These are phyloP conservation scores for Rhea americana DNA, from an alignment of 2,113 vertebrate species.

Conservation along the genomic window DNA sequence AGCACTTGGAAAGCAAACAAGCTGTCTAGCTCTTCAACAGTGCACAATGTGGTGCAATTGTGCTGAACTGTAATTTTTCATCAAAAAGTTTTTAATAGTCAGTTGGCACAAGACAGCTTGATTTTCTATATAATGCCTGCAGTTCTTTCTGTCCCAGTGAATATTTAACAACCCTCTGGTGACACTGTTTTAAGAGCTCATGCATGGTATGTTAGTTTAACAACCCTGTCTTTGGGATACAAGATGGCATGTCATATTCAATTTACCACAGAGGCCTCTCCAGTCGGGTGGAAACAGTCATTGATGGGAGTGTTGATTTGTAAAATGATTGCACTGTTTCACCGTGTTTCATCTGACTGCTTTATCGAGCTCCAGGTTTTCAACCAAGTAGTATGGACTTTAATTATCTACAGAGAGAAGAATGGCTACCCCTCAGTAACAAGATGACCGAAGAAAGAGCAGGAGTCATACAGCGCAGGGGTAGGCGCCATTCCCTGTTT, in stretches of 20 bases:
- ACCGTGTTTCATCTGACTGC: not conserved
- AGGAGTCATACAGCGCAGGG: not conserved
- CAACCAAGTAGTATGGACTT: not conserved
- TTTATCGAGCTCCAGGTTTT: not conserved
- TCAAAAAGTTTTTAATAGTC: not conserved
- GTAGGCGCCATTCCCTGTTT: not conserved
- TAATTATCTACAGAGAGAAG: not conserved
- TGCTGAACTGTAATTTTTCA: not conserved
- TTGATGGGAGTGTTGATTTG: not conserved
- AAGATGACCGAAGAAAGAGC: not conserved
- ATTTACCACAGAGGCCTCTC: not conserved
- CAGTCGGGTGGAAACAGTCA: conserved; percentile 2
- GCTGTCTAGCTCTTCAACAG: not conserved
- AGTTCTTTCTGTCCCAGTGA: not conserved
- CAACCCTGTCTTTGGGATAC: not conserved
- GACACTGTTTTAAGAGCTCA: not conserved
- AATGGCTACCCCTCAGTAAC: not conserved
- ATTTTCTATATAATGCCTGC: not conserved
- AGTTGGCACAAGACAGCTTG: not conserved
- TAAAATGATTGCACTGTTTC: not conserved
- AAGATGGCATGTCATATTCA: not conserved
- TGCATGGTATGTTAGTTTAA: not conserved
- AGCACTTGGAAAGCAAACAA: not conserved
- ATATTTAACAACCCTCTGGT: not conserved
- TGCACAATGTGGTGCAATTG: not conserved